A percentile compares a stretch with the other conserved stretches of the same genome.
These are phyloP conservation scores for Dynastes hyllus DNA, from an alignment of 2,888 invertebrate species.

Conservation along the genomic window DNA sequence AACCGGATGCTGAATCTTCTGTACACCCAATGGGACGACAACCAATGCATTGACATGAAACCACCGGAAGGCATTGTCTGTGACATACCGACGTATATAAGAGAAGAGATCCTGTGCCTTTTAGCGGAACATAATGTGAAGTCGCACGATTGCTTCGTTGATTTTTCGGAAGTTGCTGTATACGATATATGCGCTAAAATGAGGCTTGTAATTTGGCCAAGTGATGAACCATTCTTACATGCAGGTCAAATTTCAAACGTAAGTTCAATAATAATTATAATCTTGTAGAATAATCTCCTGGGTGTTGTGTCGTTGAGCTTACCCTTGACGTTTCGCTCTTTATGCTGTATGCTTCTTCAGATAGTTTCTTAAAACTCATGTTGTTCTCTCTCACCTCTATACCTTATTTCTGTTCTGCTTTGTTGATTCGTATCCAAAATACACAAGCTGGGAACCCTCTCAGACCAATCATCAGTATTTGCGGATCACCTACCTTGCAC, in stretches of 20 bases:
- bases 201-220: slow-evolving; percentile 29
- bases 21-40: slow-evolving; percentile 47
- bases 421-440: too few species aligned
- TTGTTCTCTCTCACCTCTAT: too few species aligned
- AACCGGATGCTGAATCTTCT: slow-evolving; percentile 36
- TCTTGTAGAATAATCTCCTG: too few species aligned
- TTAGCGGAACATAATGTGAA: slow-evolving; percentile 28
- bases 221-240: slow-evolving; percentile 42
- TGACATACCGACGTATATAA: slow-evolving; percentile 35
- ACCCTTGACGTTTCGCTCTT: too few species aligned
- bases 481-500: too few species aligned
- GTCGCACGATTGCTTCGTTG: slow-evolving; percentile 19
- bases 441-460: too few species aligned
- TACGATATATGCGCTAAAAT: slow-evolving; percentile 42
- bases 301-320: too few species aligned
- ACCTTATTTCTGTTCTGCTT: too few species aligned
- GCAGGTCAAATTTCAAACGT: slow-evolving; percentile 38
- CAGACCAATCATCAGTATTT: too few species aligned
- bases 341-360: too few species aligned
- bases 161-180: slow-evolving; percentile 40
- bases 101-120: slow-evolving; percentile 37
- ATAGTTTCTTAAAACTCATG: too few species aligned
- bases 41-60: slow-evolving; percentile 30
- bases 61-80: slow-evolving; percentile 20
- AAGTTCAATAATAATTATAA: neutral